phyloP scores from a whole-genome alignment of 30 jellyfish, hydroid and myxozoan genomes.

The Hydractinia symbiolongicarpus region DNA sequence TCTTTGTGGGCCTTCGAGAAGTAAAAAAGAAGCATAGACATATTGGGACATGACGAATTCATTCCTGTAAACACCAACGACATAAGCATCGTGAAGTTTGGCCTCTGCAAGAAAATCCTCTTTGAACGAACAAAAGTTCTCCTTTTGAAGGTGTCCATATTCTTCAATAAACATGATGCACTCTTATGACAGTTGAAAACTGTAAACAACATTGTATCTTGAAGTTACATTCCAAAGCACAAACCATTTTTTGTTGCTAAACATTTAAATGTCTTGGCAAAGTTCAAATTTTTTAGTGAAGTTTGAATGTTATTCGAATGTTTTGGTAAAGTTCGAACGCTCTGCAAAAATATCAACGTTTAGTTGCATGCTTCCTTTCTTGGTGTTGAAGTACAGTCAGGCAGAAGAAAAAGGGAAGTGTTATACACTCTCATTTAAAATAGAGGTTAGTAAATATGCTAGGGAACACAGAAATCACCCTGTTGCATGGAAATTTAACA shows the following conservation, averaged over 20 bases:
- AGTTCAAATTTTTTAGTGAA: too few species aligned
- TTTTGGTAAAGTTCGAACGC: neutral
- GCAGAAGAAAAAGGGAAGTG: neutral
- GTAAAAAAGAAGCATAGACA: neutral
- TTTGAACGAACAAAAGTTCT: too few species aligned
- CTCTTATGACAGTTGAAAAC: too few species aligned
- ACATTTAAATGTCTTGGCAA: too few species aligned
- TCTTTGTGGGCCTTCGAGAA: conserved; percentile 3
- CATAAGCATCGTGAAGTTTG: too few species aligned
- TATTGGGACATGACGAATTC: too few species aligned
- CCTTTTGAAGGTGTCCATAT: too few species aligned
- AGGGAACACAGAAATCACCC: too few species aligned
- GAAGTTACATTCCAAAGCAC: conserved; percentile 10
- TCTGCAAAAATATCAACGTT: neutral
- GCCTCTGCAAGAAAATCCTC: too few species aligned
- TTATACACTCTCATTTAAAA: neutral
- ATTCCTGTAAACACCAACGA: too few species aligned
- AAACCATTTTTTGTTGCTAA: neutral
- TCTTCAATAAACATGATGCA: too few species aligned
- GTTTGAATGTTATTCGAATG: neutral
- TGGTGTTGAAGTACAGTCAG: neutral
- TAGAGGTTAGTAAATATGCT: neutral
- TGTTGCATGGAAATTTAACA: too few species aligned
- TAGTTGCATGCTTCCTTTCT: neutral
- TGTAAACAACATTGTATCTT: neutral